Evolutionary conservation across 2,113 vertebrate genomes (phyloP), one percentile per base, ranked within the genome.

Genomic region (Limnothrissa miodon): DNA sequence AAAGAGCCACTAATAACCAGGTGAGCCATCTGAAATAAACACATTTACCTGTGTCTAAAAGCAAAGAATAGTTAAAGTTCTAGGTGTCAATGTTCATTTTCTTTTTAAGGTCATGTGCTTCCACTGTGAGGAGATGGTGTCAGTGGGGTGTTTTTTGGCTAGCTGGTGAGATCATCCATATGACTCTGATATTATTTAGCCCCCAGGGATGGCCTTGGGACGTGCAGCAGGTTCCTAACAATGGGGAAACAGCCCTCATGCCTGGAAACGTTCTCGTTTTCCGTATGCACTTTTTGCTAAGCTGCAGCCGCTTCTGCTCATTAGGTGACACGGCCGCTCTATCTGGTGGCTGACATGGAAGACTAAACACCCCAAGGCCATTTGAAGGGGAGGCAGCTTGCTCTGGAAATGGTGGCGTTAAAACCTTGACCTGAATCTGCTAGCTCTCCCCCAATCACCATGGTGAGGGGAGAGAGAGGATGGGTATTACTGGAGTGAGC

Each of bases 351-450:
- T 74, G 66, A 13, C 66, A 74, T 15, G 66, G 66, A 11, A 74
- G 29, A 74, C 66, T 13, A 13, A 29, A 11, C 66, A 2, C 66
- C 66, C 66, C 66, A 74, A 36, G 66, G 29, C 66, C 10, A 36
- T 33, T 19, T 23, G 19, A 21, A 56, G 5, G 5, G 51, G 3
- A 56, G 51, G 15, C 8, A 25, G 13, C 13, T 10, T 74, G 29
- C 29, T 74, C 66, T 36, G 66, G 25, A 74, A 74, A 74, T 74
- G 66, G 66, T 33, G 15, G 66, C 36, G 66, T 74, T 74, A 36
- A 74, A 74, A 74, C 66, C 66, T 74, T 74, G 66, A 74, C 66
- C 66, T 36, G 66, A 74, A 74, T 74, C 66, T 74, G 66, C 66
- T 74, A 33, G 10, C 25, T 74, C 66, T 74, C 66, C 10, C 25